A percentile compares a stretch with the other conserved stretches of the same genome.
Conservation (phyloP, 2,113 vertebrate species). For the Heterochromis multidens region DNA sequence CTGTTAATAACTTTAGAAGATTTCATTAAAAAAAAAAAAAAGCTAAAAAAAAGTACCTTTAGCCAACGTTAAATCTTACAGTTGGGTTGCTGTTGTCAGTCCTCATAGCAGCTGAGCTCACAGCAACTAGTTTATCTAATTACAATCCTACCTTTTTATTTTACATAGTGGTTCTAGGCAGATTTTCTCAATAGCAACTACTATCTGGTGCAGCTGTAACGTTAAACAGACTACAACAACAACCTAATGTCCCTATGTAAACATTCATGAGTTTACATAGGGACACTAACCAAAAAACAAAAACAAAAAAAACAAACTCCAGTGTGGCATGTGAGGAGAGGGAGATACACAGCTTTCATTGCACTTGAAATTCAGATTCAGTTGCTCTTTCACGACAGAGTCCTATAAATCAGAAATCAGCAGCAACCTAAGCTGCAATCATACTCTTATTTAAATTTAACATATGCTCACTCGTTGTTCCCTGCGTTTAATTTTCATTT, state of each 20-base stretch:
- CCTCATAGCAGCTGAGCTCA: not conserved
- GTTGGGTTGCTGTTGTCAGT: not conserved
- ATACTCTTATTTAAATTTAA: not conserved
- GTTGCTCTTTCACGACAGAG: not conserved
- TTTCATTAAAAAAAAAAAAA: not conserved
- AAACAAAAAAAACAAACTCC: too few relatives aligned
- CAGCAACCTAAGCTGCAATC: not conserved
- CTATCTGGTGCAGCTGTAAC: not conserved
- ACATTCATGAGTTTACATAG: not conserved
- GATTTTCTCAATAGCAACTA: not conserved
- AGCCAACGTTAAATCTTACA: not conserved
- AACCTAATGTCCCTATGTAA: too few relatives aligned
- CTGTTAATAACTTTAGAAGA: too few relatives aligned
- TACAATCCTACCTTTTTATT: not conserved
- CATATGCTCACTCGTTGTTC: not conserved
- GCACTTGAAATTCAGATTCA: too few relatives aligned
- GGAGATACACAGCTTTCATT: not conserved
- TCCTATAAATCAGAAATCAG: not conserved
- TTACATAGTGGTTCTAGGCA: not conserved
- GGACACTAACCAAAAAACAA: not conserved
- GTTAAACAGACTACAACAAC: not conserved
- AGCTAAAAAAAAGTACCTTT: not conserved
- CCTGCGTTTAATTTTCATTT: not conserved
- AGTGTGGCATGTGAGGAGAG: not conserved
- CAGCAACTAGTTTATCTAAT: not conserved